A percentile compares a stretch with the other conserved stretches of the same genome.
Evolutionary conservation across 2,888 invertebrate species (phyloP).

Genomic region (Zhengitettix transpicula): DNA sequence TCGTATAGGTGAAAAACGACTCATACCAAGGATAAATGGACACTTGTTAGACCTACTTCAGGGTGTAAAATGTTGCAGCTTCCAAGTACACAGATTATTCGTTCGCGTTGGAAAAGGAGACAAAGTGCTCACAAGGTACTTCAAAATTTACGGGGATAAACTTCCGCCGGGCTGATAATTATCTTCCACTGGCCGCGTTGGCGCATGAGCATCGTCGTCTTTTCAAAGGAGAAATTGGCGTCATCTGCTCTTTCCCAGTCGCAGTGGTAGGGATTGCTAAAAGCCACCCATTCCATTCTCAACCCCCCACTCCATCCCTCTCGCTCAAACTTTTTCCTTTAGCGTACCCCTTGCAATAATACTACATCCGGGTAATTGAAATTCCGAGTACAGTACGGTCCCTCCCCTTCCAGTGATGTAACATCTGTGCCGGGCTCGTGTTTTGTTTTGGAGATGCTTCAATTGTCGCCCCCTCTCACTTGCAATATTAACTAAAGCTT

Average conservation of each 20-base stretch:
- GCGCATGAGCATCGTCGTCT: too few species aligned
- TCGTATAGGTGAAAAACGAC: too few species aligned
- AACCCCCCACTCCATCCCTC: neutral
- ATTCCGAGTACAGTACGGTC: conserved; percentile 2
- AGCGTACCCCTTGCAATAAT: neutral
- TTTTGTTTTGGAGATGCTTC: neutral
- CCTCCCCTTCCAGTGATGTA: neutral
- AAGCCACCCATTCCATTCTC: neutral
- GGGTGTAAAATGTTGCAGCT: too few species aligned
- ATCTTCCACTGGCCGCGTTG: too few species aligned
- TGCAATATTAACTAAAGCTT: neutral
- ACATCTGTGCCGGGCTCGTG: neutral
- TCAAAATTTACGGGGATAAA: too few species aligned
- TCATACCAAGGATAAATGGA: too few species aligned
- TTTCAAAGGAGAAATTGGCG: neutral
- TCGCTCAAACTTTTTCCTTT: neutral
- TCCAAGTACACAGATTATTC: too few species aligned
- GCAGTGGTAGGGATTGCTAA: neutral
- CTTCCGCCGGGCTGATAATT: too few species aligned
- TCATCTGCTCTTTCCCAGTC: neutral
- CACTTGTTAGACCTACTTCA: too few species aligned
- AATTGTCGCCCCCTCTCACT: neutral
- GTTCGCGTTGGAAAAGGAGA: too few species aligned
- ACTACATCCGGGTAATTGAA: conserved; percentile 7
- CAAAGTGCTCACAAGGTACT: too few species aligned